phyloP scores from a whole-genome alignment of 2,797 vertebrate species.

The Knipowitschia caucasica region DNA sequence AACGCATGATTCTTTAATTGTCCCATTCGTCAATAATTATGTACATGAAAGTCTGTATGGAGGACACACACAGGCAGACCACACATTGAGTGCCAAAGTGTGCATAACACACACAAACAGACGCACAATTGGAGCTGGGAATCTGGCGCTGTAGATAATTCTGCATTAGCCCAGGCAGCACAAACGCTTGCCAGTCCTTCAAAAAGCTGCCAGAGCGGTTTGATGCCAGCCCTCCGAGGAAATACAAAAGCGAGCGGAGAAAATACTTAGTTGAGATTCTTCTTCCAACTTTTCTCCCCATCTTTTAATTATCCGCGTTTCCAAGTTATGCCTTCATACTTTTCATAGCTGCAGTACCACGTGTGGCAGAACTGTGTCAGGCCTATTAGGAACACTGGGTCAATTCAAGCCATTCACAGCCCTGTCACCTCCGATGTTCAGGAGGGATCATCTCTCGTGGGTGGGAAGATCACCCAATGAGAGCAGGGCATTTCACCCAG shows the following conservation, averaged over 20 bases:
- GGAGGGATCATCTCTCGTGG: conserved; percentile 34
- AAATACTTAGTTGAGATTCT: conserved; percentile 42
- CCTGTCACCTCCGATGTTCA: conserved; percentile 36
- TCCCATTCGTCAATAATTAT: conserved; percentile 46
- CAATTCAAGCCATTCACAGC: conserved; percentile 37
- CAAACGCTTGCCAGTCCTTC: conserved; percentile 70
- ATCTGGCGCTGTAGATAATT: conserved; percentile 76
- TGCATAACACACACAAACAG: conserved; percentile 56
- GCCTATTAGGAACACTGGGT: conserved; percentile 45
- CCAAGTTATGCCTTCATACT: conserved; percentile 40
- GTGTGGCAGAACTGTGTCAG: conserved; percentile 36
- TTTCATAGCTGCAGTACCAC: conserved; percentile 32
- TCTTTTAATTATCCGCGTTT: conserved; percentile 55
- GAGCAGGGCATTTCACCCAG: conserved; percentile 1
- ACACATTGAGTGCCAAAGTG: conserved; percentile 64
- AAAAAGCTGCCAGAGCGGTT: conserved; percentile 72
- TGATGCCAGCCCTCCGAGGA: conserved; percentile 70
- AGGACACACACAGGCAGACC: conserved; percentile 69
- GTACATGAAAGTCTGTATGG: conserved; percentile 53
- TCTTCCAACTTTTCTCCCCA: conserved; percentile 42
- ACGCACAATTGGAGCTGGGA: conserved; percentile 72
- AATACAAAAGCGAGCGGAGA: conserved; percentile 61
- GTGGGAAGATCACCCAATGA: conserved; percentile 23
- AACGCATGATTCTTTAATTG: conserved; percentile 3
- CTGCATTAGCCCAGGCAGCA: conserved; percentile 77